Percentiles rank a stretch among this genome's conserved stretches.
phyloP scores from a whole-genome alignment of 2,888 invertebrate species.

The Oscheius sp. region DNA sequence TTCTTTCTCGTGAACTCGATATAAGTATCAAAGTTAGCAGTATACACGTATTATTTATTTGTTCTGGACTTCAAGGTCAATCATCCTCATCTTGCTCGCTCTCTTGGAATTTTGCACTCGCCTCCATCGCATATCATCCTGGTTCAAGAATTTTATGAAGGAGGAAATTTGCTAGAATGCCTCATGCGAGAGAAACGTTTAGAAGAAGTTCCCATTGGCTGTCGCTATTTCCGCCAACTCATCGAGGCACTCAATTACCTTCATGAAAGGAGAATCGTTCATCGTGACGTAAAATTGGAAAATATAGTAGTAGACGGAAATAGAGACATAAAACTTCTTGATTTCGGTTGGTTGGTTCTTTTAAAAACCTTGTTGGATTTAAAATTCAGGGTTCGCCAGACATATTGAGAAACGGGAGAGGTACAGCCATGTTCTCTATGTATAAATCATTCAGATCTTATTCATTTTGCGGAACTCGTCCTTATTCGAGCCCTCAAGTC shows the following conservation, averaged over 20 bases:
- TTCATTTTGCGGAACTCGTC: slow-evolving; percentile 61
- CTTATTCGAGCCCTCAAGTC: slow-evolving; percentile 50
- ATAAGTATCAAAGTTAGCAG: slow-evolving; percentile 46
- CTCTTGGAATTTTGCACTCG: slow-evolving; percentile 39
- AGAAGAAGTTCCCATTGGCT: slow-evolving; percentile 49
- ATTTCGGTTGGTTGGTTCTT: too few species aligned
- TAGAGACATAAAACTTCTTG: slow-evolving; percentile 59
- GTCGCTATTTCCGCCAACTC: slow-evolving; percentile 59
- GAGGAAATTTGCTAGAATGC: slow-evolving; percentile 55
- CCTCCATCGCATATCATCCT: slow-evolving; percentile 51
- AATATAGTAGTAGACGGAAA: slow-evolving; percentile 59
- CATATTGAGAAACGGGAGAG: slow-evolving; percentile 45
- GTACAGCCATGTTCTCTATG: too few species aligned
- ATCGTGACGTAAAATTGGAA: slow-evolving; percentile 50
- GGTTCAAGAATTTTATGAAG: slow-evolving; percentile 54
- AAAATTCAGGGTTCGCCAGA: slow-evolving; percentile 57
- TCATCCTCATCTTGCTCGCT: slow-evolving; percentile 52
- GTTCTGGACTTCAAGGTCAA: slow-evolving; percentile 38
- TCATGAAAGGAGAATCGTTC: slow-evolving; percentile 46
- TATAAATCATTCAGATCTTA: too few species aligned
- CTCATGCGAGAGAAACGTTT: slow-evolving; percentile 40
- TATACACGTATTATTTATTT: background rate
- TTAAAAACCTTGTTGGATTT: too few species aligned
- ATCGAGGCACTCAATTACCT: slow-evolving; percentile 61
- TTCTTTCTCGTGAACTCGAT: slow-evolving; percentile 58